A percentile compares a stretch with the other conserved stretches of the same genome.
Evolutionary conservation across 2,797 vertebrate genomes (phyloP).

Genomic region (Microcaecilia unicolor): DNA sequence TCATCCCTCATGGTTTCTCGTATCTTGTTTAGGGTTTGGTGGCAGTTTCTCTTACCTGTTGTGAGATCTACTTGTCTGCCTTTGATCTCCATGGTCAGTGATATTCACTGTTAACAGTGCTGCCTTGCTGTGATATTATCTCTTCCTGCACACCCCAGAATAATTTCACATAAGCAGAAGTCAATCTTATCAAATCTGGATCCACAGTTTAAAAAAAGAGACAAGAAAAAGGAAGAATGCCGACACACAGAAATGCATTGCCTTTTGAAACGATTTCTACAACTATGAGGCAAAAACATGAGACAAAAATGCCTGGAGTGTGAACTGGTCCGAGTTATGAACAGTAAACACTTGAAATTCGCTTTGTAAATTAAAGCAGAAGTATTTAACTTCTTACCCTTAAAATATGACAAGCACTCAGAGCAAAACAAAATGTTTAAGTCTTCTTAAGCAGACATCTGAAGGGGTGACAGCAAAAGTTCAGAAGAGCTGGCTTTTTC

Average conservation of each 20-base stretch:
- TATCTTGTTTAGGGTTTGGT: conserved; percentile 13
- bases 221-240: not conserved
- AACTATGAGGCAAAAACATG: conserved; percentile 27
- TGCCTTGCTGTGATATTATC: conserved; percentile 45
- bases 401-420: not conserved
- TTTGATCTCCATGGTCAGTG: conserved; percentile 43
- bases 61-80: conserved; percentile 31
- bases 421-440: conserved; percentile 16
- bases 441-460: conserved; percentile 24
- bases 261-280: conserved; percentile 30
- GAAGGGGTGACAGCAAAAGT: conserved; percentile 18
- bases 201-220: conserved; percentile 31
- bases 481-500: conserved; percentile 30
- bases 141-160: conserved; percentile 28
- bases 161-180: conserved; percentile 41
- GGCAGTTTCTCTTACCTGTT: conserved; percentile 37
- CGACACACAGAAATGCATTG: conserved; percentile 8
- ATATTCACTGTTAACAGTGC: conserved; percentile 32
- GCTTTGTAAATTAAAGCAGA: conserved; percentile 8
- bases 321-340: conserved; percentile 30
- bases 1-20: conserved; percentile 12
- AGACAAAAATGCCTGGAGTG: conserved; percentile 28
- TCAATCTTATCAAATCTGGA: conserved; percentile 40
- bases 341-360: conserved; percentile 18
- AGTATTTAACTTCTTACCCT: conserved; percentile 17